Evolutionary conservation across 1,140 invertebrate genomes (phyloP), one percentile per base, ranked within the genome.

Genomic region (Platyscapa corneri): DNA sequence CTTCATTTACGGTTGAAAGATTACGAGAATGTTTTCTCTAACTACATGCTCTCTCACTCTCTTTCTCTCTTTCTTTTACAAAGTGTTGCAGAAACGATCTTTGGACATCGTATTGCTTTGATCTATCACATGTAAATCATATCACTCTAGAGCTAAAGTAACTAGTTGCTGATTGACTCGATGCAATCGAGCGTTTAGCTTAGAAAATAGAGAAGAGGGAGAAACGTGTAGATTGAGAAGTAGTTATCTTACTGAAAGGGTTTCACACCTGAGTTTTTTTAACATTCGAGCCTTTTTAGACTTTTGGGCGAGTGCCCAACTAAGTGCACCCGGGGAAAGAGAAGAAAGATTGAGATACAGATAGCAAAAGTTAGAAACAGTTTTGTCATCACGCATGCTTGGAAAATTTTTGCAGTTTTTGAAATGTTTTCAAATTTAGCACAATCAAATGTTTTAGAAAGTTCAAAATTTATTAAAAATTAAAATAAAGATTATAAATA

Each of bases 251-350:
- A 42, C 14, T n/a, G 6, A 12, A 20, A n/a, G 37, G 23, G 20
- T 60, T 10, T 20, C 12, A 53, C 6, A 83, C 86, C 88, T 91
- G 90, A 92, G 90, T 89, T 93, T n/a, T n/a, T n/a, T n/a, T 93
- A 92, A 93, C 91, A 92, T 93, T 93, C 90, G 90, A 92, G 89
- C 88, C 89, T 90, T 92, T 91, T 91, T 89, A 92, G 90, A 92
- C 89, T 91, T 37, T 92, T 92, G 92, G 92, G 89, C 82, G 88
- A 87, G 78, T 93, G 92, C 92, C 84, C 56, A 75, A 18, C 1
- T 30, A 53, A 60, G 34, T 27, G 3, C 46, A 8, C 39, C n/a
- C 37, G 27, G 56, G n/a, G 32, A 34, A 10, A 16, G 32, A 67
- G 7, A 8, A 20, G 65, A 30, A 8, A 67, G 1, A 37, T 72